Evolutionary conservation across 1,140 invertebrate species (phyloP).

Genomic region (Aleiodes sp.): DNA sequence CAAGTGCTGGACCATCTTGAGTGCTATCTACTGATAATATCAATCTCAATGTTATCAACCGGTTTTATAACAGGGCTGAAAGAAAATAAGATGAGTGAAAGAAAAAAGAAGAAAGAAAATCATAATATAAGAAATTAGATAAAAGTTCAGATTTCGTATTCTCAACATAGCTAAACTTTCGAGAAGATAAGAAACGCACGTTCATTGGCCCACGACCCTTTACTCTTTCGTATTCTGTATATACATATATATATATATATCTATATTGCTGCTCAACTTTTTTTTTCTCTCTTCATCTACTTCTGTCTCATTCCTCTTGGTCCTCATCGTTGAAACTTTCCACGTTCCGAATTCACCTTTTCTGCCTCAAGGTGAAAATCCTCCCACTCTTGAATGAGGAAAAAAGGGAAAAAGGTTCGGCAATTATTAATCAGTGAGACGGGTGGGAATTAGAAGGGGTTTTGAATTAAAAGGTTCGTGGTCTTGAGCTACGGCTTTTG

Average conservation of each 20-base stretch:
- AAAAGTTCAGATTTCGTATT: not conserved
- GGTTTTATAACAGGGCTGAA: not conserved
- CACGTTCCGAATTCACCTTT: constrained; percentile 20
- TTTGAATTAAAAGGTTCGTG: constrained; percentile 35
- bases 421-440: constrained; percentile 32
- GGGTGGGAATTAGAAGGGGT: constrained; percentile 32
- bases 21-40: constrained; percentile 20
- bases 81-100: not conserved
- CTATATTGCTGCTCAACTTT: not conserved
- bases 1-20: constrained; percentile 7
- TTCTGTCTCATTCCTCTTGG: not conserved
- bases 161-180: not conserved
- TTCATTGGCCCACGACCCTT: not conserved
- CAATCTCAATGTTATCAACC: constrained; percentile 19
- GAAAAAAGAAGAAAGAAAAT: not conserved
- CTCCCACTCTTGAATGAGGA: not conserved
- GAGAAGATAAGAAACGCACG: constrained; percentile 11
- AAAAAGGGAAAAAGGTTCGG: constrained; percentile 4
- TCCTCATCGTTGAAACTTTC: constrained; percentile 26
- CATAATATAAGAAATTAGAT: constrained; percentile 4
- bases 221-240: not conserved
- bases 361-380: constrained; percentile 5
- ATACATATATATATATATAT: too few relatives aligned
- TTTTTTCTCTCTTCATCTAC: not conserved
- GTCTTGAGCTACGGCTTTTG: constrained; percentile 31